Base-by-base conservation (phyloP, 2,888 invertebrate genomes). In the Agrilus cyanescens region DNA sequence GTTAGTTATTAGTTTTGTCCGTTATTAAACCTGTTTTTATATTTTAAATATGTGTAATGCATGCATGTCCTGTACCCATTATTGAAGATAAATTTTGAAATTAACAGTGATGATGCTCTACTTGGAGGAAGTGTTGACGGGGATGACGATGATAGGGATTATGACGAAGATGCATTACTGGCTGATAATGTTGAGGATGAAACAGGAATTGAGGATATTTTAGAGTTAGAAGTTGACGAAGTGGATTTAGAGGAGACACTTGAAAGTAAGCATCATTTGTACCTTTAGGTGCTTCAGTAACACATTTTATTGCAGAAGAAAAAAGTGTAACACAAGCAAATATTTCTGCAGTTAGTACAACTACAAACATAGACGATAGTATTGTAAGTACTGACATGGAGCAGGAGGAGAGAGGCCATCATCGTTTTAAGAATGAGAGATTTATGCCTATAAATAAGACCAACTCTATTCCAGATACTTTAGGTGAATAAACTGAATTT, bases 121-220 rank as follows among this genome's bases (percentile, higher is more conserved):
- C 53, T 68, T 58, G 67, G 65, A 37, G 67, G 39, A 37, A 47
- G 44, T 15, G 44, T 33, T 12, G 43, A 45, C 0, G 45, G 43
- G 18, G 43, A 66, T 55, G 67, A 67, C 51, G 63, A 67, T 30
- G 66, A 63, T 16, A 66, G 67, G 37, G 63, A 66, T 43, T 68
- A 65, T 40, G 68, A 68, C 47, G 69, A 69, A 57, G 68, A 69
- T 53, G 69, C 68, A 34, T 44, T 41, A 15, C 32, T 41, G 4
- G 58, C 58, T 54, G 59, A 58, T 39, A 53, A 53, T 6, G 57
- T 57, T 44, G 54, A 53, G 25, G 52, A 49, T 41, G 51, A 47
- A 18, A 41, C 33, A 6, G 44, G 42, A 18, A 36, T 25, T 35
- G 49, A 37, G 43, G 49, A 47, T 18, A 37, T 48, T 4, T 41